Evolutionary conservation across 2,888 invertebrate genomes (phyloP).

Genomic region (Sepioteuthis lessoniana): DNA sequence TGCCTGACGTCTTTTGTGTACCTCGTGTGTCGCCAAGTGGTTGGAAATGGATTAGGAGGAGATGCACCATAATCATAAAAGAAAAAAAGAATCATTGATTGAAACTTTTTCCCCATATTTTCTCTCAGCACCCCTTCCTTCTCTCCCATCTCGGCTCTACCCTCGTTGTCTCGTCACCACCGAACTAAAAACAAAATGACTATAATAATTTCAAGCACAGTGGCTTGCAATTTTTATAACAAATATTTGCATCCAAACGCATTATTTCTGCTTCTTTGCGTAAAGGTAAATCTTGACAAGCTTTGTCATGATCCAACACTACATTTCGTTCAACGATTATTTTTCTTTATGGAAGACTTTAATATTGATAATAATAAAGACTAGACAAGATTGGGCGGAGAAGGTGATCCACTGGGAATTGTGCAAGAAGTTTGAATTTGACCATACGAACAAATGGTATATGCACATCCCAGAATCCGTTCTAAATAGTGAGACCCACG

Average conservation of each 20-base stretch:
- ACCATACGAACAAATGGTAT: too few relatives aligned
- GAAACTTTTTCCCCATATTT: background rate
- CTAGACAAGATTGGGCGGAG: too few relatives aligned
- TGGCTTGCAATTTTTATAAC: background rate
- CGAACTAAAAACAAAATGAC: background rate
- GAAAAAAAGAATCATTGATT: background rate
- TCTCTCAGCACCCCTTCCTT: background rate
- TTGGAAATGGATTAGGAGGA: background rate
- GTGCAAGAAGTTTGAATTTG: too few relatives aligned
- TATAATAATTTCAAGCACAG: background rate
- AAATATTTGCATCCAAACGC: background rate
- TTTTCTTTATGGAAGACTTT: background rate
- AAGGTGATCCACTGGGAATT: too few relatives aligned
- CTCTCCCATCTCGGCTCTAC: accelerated
- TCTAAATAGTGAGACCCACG: too few relatives aligned
- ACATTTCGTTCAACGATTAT: background rate
- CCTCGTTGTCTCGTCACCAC: background rate
- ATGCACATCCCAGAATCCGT: too few relatives aligned
- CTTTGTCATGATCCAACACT: background rate
- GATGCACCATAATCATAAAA: too few relatives aligned
- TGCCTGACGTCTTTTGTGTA: background rate
- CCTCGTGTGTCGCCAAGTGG: background rate
- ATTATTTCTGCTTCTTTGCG: background rate
- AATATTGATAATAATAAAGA: background rate
- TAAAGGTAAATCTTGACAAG: background rate